These are phyloP conservation scores for Hylaeus anthracinus DNA, from an alignment of 1,140 invertebrate genomes.

Conservation along the genomic window DNA sequence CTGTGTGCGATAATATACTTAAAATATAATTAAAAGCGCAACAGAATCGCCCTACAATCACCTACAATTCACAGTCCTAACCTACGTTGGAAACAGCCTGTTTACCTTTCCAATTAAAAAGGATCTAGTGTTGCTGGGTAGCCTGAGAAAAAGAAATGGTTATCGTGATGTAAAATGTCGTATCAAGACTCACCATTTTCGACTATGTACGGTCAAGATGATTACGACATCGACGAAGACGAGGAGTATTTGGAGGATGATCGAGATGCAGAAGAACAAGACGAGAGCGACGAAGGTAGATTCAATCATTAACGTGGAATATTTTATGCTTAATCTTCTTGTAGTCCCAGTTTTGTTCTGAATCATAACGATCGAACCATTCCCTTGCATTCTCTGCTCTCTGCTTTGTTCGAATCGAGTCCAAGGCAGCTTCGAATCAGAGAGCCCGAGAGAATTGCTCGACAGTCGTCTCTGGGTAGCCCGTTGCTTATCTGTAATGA, in stretches of 20 bases:
- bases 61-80: neutral
- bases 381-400: no score
- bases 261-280: conserved; percentile 76
- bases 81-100: neutral
- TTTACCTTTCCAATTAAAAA: neutral
- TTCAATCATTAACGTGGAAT: neutral
- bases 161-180: conserved; percentile 55
- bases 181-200: conserved; percentile 73
- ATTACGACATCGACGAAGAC: conserved; percentile 80
- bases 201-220: conserved; percentile 76
- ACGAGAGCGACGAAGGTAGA: conserved; percentile 81
- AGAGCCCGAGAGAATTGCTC: no score
- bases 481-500: neutral
- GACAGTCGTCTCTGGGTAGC: no score
- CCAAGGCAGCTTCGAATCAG: no score
- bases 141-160: neutral
- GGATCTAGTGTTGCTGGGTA: neutral
- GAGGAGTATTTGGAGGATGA: conserved; percentile 79
- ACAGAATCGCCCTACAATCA: neutral
- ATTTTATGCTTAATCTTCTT: no score
- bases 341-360: no score
- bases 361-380: no score
- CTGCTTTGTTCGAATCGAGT: no score
- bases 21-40: neutral
- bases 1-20: neutral